phyloP scores from a whole-genome alignment of 2,888 invertebrate genomes.

The Sabatieria punctata region DNA sequence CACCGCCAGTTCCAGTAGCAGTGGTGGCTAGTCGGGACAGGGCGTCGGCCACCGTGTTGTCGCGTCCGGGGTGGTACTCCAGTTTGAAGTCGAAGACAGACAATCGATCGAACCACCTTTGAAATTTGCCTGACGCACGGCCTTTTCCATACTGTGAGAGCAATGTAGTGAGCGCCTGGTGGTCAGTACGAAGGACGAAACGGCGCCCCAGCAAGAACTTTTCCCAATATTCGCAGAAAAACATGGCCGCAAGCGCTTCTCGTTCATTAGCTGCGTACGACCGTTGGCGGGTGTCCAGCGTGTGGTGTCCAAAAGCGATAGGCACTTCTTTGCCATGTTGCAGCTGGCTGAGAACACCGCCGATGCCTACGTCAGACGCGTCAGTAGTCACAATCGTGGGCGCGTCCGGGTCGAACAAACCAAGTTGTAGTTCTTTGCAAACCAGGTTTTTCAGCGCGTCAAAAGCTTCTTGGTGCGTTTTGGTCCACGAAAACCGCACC shows the following conservation, averaged over 20 bases:
- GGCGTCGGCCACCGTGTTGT: not conserved
- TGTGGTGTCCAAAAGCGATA: too few relatives aligned
- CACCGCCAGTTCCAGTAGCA: too few relatives aligned
- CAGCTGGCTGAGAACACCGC: not conserved
- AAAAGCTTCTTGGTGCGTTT: not conserved
- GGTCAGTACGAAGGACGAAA: not conserved
- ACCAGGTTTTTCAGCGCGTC: too few relatives aligned
- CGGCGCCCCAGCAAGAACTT: not conserved
- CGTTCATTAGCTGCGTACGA: not conserved
- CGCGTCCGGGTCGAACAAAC: too few relatives aligned
- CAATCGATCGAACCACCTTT: not conserved
- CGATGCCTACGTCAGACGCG: not conserved
- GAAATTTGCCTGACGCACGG: not conserved
- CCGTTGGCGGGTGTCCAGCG: not conserved
- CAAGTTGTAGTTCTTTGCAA: too few relatives aligned
- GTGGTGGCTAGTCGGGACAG: too few relatives aligned
- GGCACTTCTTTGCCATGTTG: not conserved
- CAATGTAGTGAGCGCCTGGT: not conserved
- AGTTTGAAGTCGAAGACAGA: not conserved
- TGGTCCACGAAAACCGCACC: not conserved
- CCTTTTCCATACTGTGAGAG: not conserved
- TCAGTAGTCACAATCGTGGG: not conserved
- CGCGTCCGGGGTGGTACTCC: not conserved
- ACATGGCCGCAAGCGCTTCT: not conserved
- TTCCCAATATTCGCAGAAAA: not conserved